These are phyloP conservation scores for Aphelinus certus DNA, from an alignment of 1,140 invertebrate genomes.

Conservation along the genomic window DNA sequence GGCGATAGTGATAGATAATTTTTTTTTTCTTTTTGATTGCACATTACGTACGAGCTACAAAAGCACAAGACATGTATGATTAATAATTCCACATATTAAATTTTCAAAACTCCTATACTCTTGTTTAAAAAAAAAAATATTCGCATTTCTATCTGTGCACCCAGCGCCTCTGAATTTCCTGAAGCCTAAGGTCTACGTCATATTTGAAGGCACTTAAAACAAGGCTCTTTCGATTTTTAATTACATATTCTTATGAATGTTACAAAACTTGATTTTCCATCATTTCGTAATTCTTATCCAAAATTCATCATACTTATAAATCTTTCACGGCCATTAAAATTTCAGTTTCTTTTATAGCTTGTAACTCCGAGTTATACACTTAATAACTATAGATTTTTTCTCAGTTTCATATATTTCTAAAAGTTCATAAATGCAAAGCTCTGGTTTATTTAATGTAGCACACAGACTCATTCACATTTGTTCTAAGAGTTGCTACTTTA, in stretches of 20 bases:
- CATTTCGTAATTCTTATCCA: constrained; percentile 40
- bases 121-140: too few species aligned
- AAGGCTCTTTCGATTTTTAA: constrained; percentile 63
- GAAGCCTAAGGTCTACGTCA: constrained; percentile 65
- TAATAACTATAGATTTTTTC: too few species aligned
- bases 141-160: constrained; percentile 32
- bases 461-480: too few species aligned
- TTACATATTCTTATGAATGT: constrained; percentile 49
- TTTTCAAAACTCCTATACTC: too few species aligned
- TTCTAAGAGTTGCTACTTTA: too few species aligned
- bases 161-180: constrained; percentile 62
- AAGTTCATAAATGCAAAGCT: constrained; percentile 18
- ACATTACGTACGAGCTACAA: neutral
- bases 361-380: too few species aligned
- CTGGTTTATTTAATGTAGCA: neutral
- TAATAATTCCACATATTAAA: too few species aligned
- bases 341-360: too few species aligned
- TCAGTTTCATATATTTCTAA: too few species aligned
- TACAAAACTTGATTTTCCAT: constrained; percentile 47
- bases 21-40: constrained; percentile 8
- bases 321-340: too few species aligned
- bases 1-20: constrained; percentile 17
- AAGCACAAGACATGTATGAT: neutral
- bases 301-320: neutral
- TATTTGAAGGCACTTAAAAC: constrained; percentile 67